phyloP scores from a whole-genome alignment of 2,888 invertebrate species.

The Mimachlamys varia region DNA sequence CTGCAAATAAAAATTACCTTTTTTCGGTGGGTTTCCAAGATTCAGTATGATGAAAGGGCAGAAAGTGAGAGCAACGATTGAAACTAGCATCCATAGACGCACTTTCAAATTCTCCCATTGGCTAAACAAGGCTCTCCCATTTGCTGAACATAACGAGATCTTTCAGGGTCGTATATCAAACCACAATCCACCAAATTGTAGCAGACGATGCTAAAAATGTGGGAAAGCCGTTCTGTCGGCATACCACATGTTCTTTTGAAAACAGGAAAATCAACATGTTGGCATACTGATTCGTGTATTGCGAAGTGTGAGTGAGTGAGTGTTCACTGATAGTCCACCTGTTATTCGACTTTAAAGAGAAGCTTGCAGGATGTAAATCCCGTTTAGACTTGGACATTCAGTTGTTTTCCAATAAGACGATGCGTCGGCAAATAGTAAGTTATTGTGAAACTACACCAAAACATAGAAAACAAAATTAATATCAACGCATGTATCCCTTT shows the following conservation, averaged over 20 bases:
- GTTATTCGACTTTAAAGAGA: no score
- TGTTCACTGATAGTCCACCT: no score
- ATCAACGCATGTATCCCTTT: no score
- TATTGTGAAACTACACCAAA: no score
- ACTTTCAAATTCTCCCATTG: background rate
- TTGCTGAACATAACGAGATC: background rate
- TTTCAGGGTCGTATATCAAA: background rate
- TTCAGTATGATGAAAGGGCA: background rate
- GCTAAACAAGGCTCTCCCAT: background rate
- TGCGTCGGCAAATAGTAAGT: no score
- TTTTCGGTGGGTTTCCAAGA: background rate
- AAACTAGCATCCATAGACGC: background rate
- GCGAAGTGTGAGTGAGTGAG: no score
- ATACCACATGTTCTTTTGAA: background rate
- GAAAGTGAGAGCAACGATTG: background rate
- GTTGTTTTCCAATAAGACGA: no score
- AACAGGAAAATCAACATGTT: no score
- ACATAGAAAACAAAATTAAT: no score
- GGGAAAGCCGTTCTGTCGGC: conserved; percentile 38
- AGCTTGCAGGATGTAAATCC: no score
- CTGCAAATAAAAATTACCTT: background rate
- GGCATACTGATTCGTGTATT: no score
- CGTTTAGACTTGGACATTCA: no score
- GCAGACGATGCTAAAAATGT: conserved; percentile 44
- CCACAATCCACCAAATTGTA: conserved; percentile 37